These are phyloP conservation scores for Schizaphis graminum DNA, from an alignment of 2,888 invertebrate genomes.

Conservation along the genomic window DNA sequence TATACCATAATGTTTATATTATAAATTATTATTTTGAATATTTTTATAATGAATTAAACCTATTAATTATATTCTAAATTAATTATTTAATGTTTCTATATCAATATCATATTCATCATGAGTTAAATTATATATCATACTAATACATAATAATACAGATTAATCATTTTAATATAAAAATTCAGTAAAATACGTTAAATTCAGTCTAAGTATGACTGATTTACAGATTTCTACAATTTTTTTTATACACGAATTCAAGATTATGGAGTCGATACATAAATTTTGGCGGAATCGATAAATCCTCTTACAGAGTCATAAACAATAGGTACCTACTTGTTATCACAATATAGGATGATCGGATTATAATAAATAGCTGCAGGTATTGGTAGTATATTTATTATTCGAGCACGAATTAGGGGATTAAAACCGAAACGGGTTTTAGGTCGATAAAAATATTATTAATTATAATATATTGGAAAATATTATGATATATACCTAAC, in stretches of 20 bases:
- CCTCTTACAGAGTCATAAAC: background rate
- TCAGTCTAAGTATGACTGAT: background rate
- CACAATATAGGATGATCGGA: background rate
- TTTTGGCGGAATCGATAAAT: background rate
- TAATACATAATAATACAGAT: background rate
- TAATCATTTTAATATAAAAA: background rate
- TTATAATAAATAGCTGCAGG: background rate
- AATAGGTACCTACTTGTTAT: background rate
- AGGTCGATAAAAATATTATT: background rate
- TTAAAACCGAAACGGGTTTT: background rate
- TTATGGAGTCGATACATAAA: background rate
- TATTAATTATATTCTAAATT: background rate
- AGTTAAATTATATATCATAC: background rate
- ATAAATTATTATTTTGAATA: background rate
- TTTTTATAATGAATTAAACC: background rate
- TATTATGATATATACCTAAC: background rate
- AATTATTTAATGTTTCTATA: background rate
- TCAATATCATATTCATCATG: background rate
- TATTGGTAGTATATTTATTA: background rate
- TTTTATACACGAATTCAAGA: background rate
- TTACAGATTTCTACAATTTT: background rate
- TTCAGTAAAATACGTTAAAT: background rate
- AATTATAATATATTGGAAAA: background rate
- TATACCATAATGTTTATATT: too few relatives aligned
- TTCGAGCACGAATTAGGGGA: background rate